Conservation (phyloP, 2,888 invertebrate species). For the Mongoloraphidia duomilia region DNA sequence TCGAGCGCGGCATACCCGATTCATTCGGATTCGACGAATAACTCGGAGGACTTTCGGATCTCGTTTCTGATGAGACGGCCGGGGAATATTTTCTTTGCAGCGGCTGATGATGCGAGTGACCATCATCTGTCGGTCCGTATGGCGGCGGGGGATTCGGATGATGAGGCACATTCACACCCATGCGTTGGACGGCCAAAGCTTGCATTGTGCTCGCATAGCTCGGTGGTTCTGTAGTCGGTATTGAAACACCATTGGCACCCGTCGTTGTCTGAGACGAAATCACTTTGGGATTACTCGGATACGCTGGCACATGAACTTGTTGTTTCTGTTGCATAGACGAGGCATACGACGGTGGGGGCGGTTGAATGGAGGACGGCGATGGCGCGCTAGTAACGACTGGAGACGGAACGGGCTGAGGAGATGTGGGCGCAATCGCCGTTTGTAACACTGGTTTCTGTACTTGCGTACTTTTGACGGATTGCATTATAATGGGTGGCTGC, state of each 20-base stretch:
- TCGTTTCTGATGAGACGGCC: slow-evolving; percentile 33
- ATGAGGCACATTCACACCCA: neutral
- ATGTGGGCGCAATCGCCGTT: slow-evolving; percentile 85
- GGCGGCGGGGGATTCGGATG: slow-evolving; percentile 54
- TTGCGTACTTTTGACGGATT: slow-evolving; percentile 89
- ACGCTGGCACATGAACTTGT: slow-evolving; percentile 36
- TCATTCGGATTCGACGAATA: slow-evolving; percentile 25
- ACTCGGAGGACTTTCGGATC: slow-evolving; percentile 36
- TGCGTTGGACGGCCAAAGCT: slow-evolving; percentile 32
- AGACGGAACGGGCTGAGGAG: slow-evolving; percentile 45
- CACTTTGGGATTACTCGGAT: slow-evolving; percentile 30
- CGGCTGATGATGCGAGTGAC: slow-evolving; percentile 37
- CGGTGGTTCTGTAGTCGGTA: slow-evolving; percentile 77
- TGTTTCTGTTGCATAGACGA: slow-evolving; percentile 66
- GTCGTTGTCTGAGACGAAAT: slow-evolving; percentile 20
- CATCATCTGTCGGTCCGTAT: slow-evolving; percentile 35
- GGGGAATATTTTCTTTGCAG: slow-evolving; percentile 58
- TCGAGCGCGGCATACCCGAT: slow-evolving; percentile 8
- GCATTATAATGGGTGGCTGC: slow-evolving; percentile 91
- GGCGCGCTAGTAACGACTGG: slow-evolving; percentile 17
- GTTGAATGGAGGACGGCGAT: slow-evolving; percentile 27
- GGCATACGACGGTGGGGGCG: slow-evolving; percentile 73
- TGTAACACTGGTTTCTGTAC: slow-evolving; percentile 90
- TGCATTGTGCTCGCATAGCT: slow-evolving; percentile 88
- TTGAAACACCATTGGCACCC: slow-evolving; percentile 23